Evolutionary conservation across 1,140 invertebrate genomes (phyloP), one percentile per base, ranked within the genome.

Genomic region (Harpegnathos saltator): DNA sequence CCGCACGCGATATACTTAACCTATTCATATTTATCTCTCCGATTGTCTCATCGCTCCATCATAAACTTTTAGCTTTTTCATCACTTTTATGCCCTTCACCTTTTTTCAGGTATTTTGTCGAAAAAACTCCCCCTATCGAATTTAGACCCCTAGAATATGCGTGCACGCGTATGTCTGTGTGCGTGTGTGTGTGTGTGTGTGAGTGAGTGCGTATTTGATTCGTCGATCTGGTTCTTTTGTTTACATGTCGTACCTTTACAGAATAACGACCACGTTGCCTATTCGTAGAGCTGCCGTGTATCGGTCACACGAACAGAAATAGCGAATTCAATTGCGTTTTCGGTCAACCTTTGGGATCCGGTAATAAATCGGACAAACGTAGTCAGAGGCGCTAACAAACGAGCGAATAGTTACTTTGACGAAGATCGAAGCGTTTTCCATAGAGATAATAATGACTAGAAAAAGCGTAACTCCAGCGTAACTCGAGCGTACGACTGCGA

Each of bases 311-410:
- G 11, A 48, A n/a, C 15, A 15, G 19, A 65, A 77, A 77, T 65
- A 50, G 44, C 22, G 61, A 54, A 54, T 65, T 65, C 61, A 65
- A 65, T 65, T 24, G 48, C 73, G 15, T 69, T 52, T 52, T 69
- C 24, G 48, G 66, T 52, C 15, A 15, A 19, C 15, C 62, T 77
- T 77, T 52, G 9, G 5, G 14, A 65, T 33, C 33, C n/a, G 50
- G 3, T 77, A 69, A 78, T 78, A 69, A 69, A 78, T 78, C 29
- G 15, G n/a, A 19, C 19, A 78, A 69, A 0, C 7, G 54, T 44
- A 38, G 2, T 78, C 33, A 58, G 44, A 17, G 11, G 29, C 54
- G 4, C 1, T 11, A 69, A 69, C 12, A 29, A 52, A 52, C 22
- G 38, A 56, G 4, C 4, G 17, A 19, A 56, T 5, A 11, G 22